phyloP scores from a whole-genome alignment of 1,140 invertebrate species.

The Cherax quadricarinatus region DNA sequence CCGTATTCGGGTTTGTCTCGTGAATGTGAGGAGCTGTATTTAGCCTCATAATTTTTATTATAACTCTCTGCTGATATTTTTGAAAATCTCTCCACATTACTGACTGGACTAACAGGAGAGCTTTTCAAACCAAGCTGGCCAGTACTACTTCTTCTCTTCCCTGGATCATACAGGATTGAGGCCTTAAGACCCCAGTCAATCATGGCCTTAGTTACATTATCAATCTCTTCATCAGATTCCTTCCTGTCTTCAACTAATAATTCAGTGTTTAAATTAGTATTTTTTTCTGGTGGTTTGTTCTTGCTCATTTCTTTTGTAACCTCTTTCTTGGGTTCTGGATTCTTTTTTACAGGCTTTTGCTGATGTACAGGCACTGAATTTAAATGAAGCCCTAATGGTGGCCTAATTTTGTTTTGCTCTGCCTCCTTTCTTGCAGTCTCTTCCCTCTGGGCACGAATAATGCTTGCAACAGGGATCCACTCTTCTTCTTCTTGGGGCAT shows the following conservation, averaged over 20 bases:
- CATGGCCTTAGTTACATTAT: slow-evolving; percentile 22
- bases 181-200: slow-evolving; percentile 17
- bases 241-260: neutral
- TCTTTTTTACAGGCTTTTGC: too few species aligned
- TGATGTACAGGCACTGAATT: neutral
- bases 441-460: slow-evolving; percentile 39
- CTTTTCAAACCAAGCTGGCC: neutral
- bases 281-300: neutral
- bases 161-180: neutral
- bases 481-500: slow-evolving; percentile 21
- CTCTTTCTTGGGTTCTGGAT: neutral
- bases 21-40: neutral
- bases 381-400: slow-evolving; percentile 2
- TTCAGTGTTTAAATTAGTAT: neutral
- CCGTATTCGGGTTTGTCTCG: neutral
- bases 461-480: slow-evolving; percentile 39
- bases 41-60: neutral
- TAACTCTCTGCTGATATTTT: neutral
- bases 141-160: neutral
- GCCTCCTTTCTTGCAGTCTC: slow-evolving; percentile 20
- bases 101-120: neutral
- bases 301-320: neutral
- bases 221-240: neutral
- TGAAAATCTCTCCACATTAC: neutral
- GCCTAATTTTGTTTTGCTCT: slow-evolving; percentile 21